Base-by-base conservation (phyloP, 2,888 invertebrate species). In the Caenorhabditis imperialis region DNA sequence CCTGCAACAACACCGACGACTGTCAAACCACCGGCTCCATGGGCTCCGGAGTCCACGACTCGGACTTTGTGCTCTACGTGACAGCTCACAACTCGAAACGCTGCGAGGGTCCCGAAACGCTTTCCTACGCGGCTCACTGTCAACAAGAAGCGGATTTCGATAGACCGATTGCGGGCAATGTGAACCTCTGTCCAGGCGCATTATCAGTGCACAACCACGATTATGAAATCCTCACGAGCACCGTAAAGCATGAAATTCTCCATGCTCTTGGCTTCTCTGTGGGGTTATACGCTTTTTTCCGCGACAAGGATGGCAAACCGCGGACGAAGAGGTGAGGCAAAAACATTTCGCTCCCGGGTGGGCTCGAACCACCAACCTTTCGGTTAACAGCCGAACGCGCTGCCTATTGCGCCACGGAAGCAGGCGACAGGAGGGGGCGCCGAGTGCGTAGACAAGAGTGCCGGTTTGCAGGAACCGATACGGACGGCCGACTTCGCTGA, bases 221-320 rank as follows among this genome's bases (percentile, higher is more conserved):
- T 88, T 90, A 89, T 63, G 81, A 94, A 94, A 81, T 95, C 0
- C 71, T 76, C 2, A 67, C 71, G 4, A 76, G 75, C 48, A 78
- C 75, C 5, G 77, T 81, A 16, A 75, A 70, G 88, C 99, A 99
- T 89, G 99, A 99, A 89, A 97, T 99, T 89, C 91, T 98, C 0
- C 99, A 99, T 89, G 98, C 99, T 0, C 90, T 99, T 51, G 98
- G 97, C 0, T 98, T 99, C 90, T 97, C 97, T 14, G 94, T 96
- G 1, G 96, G 96, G 40, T 91, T 99, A 33, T 99, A 94, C 89
- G 98, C 97, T 0, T 99, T 98, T 89, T 96, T 93, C 89, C 92
- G 98, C 53, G 96, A 98, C 35, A 63, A 81, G 14, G 48, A 84
- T 42, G 84, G 85, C 0, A 92, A 92, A 18, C 98, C 98, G 0